These are phyloP conservation scores for Falcaria lacertinaria DNA, from an alignment of 2,888 invertebrate species.

Conservation along the genomic window DNA sequence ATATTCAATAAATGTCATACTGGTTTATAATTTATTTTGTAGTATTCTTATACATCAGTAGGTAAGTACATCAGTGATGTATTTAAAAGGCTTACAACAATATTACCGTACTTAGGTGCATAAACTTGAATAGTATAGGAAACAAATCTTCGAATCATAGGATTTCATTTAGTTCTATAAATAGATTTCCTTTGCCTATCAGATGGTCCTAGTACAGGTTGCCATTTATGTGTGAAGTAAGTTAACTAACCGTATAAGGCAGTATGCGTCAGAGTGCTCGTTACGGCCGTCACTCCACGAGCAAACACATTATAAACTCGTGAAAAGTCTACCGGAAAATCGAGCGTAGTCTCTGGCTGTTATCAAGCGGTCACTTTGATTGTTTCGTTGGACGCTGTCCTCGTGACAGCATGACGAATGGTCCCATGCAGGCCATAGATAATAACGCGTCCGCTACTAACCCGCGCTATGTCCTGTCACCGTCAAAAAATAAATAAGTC, in stretches of 20 bases:
- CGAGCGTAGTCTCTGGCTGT: slow-evolving; percentile 27
- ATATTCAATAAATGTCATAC: too few species aligned
- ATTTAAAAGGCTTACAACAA: too few species aligned
- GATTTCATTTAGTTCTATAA: not conserved
- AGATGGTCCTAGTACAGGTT: not conserved
- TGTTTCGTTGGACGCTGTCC: slow-evolving; percentile 64
- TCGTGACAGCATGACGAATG: slow-evolving; percentile 77
- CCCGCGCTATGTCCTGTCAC: slow-evolving; percentile 63
- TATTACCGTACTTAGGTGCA: too few species aligned
- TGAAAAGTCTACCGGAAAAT: not conserved
- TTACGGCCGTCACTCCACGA: not conserved
- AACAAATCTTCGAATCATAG: not conserved
- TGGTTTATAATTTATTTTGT: too few species aligned
- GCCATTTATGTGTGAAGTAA: not conserved
- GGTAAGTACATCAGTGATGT: too few species aligned
- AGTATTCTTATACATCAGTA: too few species aligned
- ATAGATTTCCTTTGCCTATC: not conserved
- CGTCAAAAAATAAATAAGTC: slow-evolving; percentile 76
- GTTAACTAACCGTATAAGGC: not conserved
- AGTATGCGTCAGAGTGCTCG: slow-evolving; percentile 1
- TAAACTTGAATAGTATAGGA: too few species aligned
- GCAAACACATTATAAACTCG: not conserved
- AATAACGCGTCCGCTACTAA: slow-evolving; percentile 45
- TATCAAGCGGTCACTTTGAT: slow-evolving; percentile 76
- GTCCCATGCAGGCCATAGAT: slow-evolving; percentile 66